Evolutionary conservation across 1,140 invertebrate genomes (phyloP).

Genomic region (Leptopilina clavipes): DNA sequence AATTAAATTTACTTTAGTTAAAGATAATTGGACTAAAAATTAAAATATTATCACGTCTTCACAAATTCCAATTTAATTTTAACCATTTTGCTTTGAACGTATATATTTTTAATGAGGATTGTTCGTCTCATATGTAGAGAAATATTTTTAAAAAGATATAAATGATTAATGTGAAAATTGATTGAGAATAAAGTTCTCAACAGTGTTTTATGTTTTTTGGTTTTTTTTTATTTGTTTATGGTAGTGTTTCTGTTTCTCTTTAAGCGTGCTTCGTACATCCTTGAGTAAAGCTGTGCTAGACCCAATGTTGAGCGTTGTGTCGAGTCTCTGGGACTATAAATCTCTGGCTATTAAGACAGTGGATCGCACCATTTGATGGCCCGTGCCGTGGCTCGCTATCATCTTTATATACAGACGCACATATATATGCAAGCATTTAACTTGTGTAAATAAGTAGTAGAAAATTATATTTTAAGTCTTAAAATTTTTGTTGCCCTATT

Average conservation of each 20-base stretch:
- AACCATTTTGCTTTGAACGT: too few relatives aligned
- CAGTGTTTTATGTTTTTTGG: constrained; percentile 20
- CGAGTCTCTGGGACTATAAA: constrained; percentile 64
- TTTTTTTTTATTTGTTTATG: constrained; percentile 30
- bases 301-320: constrained; percentile 52
- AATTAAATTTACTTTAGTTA: too few relatives aligned
- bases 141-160: not conserved
- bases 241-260: constrained; percentile 37
- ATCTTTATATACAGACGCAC: constrained; percentile 68
- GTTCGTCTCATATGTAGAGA: not conserved
- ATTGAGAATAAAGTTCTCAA: constrained; percentile 47
- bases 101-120: too few relatives aligned
- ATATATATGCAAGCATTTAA: constrained; percentile 50
- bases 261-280: constrained; percentile 40
- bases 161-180: not conserved
- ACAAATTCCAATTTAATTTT: too few relatives aligned
- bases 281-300: constrained; percentile 53
- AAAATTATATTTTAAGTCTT: constrained; percentile 7
- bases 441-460: not conserved
- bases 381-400: constrained; percentile 69
- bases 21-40: too few relatives aligned
- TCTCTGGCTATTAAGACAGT: constrained; percentile 73
- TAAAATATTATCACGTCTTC: too few relatives aligned
- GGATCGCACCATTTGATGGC: constrained; percentile 71
- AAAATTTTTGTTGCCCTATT: not conserved